Base-by-base conservation (phyloP, 2,797 vertebrate species). In the Cichlasoma orientale region DNA sequence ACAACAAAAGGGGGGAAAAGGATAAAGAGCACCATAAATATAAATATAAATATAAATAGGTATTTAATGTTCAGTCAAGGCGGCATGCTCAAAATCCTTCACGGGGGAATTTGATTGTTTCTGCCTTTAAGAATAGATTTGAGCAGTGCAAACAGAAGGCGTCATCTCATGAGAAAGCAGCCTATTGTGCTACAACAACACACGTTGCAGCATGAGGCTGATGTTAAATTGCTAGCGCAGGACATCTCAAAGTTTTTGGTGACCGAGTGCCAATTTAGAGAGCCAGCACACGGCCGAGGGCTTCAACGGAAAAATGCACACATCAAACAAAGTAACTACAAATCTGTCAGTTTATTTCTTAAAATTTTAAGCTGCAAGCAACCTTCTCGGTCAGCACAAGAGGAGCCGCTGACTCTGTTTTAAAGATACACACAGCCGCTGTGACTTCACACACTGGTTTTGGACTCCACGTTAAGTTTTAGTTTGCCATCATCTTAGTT, bases 201-300 rank as follows among this genome's bases (percentile, higher is more conserved):
- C 29, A 44, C 29, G 50, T 53, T 53, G 18, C 47, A 52, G 47
- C 21, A 53, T 53, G n/a, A 10, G 10, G 1, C 50, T n/a, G 50
- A 52, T 52, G n/a, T n/a, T 9, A 52, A 47, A 27, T 23, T 47
- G 19, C 61, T 47, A 2, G 16, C 27, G 61, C 23, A 47, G 25
- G 47, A 50, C 41, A 50, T 68, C 61, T 68, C 61, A 68, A 47
- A 50, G 41, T 66, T 38, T 47, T 38, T 47, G 59, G 23, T 66
- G 38, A 19, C 3, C 12, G 38, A 66, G 38, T 44, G 61, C 14
- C 0, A 66, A 0, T 0, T 66, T 44, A 44, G 9, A 38, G 59
- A 19, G 38, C 23, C 23, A 66, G 27, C 61, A 29, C 7, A 66
- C 11, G 5, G 23, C 12, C 47, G 61, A 47, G 23, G 6, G 23